A percentile compares a stretch with the other conserved stretches of the same genome.
These are phyloP conservation scores for Coluber constrictor DNA, from an alignment of 2,797 vertebrate species.

Conservation along the genomic window DNA sequence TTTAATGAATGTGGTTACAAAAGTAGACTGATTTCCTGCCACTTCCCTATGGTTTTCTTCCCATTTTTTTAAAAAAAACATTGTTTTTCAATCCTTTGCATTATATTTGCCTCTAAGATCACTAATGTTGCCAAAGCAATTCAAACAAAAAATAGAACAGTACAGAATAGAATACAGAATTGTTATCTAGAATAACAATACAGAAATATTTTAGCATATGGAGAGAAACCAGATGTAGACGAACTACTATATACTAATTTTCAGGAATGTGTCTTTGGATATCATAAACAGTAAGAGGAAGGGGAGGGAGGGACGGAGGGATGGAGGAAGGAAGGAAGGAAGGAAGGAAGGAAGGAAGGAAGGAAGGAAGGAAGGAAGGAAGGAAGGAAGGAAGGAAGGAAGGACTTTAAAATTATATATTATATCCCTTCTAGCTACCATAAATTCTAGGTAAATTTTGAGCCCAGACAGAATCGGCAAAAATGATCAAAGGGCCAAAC, in stretches of 20 bases:
- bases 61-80: not conserved
- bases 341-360: not conserved
- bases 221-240: not conserved
- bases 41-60: not conserved
- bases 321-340: too few species aligned
- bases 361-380: not conserved
- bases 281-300: not conserved
- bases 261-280: not conserved
- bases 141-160: not conserved
- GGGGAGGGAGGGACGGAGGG: too few species aligned
- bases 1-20: not conserved
- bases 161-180: not conserved
- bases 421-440: not conserved
- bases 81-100: not conserved
- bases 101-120: not conserved
- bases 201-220: not conserved
- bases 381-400: not conserved
- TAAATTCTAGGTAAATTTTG: not conserved
- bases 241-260: not conserved
- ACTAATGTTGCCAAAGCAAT: not conserved
- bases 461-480: not conserved
- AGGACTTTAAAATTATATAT: not conserved
- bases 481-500: not conserved
- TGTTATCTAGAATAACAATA: not conserved
- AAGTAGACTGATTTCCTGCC: not conserved